Evolutionary conservation across 1,140 invertebrate genomes (phyloP), one percentile per base, ranked within the genome.

Genomic region (Fragariocoptes setiger): DNA sequence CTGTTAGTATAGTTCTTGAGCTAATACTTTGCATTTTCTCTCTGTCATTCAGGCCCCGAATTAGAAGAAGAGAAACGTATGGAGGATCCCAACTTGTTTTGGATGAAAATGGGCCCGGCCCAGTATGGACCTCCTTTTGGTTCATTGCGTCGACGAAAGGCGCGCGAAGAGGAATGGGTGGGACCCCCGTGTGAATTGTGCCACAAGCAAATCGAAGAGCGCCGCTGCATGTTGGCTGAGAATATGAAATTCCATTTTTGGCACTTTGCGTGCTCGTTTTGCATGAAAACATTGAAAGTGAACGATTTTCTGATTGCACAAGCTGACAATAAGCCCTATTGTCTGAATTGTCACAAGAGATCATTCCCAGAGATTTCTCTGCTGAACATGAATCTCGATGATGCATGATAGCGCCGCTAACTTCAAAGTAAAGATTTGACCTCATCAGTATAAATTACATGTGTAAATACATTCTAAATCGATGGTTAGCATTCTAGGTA

Each of bases 101-200:
- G 25, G 25, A 31, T 31, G 25, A 8, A n/a, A 8, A 31, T 31
- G 25, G 25, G 25, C 8, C 25, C 25, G n/a, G 25, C 25, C 25
- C 25, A 31, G n/a, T 31, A 31, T n/a, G 25, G 25, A 8, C 25
- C 25, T n/a, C 25, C 25, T 8, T 31, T 31, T 31, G 25, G 25
- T 8, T 31, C 25, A 8, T 8, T 31, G 25, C 25, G 25, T n/a
- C 25, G 25, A 8, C 8, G 25, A n/a, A 31, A 31, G 25, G 25
- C 25, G n/a, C 25, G 25, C 25, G 25, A 31, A 31, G 25, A 31
- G 25, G 25, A 31, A n/a, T 31, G 25, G 15, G 19, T n/a, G 8
- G 42, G 42, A n/a, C 42, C 42, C 16, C 42, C 37, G 8, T 44
- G 42, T 36, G 38, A 44, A 35, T 19, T 44, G 8, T 44, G 42